Base-by-base conservation (phyloP, 2,797 vertebrate species). In the Prionace glauca region DNA sequence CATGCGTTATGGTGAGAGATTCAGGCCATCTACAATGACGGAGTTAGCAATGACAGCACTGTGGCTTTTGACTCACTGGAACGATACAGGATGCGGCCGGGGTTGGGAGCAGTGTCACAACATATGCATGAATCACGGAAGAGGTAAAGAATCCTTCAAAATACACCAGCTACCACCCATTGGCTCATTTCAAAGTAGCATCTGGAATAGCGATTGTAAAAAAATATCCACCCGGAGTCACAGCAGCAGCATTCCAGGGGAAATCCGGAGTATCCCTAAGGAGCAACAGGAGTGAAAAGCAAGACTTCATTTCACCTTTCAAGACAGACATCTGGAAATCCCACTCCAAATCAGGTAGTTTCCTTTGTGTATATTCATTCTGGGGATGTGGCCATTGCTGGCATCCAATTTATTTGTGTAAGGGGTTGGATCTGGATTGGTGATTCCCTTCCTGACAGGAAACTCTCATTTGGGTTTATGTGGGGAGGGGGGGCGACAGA, bases 121-220 rank as follows among this genome's bases (percentile, higher is more conserved):
- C 5, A 62, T 0, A 62, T 22, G 16, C 22, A 18, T 14, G n/a
- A 92, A 12, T 67, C n/a, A 62, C 32, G 65, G 60, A 20, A 65
- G 29, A 62, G 14, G 60, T 62, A 7, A 90, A n/a, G 32, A 36
- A 91, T 91, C 88, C 88, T 91, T 91, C 60, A 91, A n/a, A 91
- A 24, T 92, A 92, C n/a, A 67, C 62, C 62, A 91, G 60, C 60
- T 91, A 22, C 62, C 62, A 91, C 62, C 60, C 20, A 36, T 41
- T 92, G 90, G 90, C 65, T 92, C 90, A 92, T 92, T 90, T 92
- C 90, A 69, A 92, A 92, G 65, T 69, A 41, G 65, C n/a, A 69
- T 69, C 90, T 69, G 67, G 65, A 92, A 92, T 67, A 67, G 36
- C 36, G 65, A 67, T 65, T 92, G 62, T 56, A 56, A 16, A 65